A percentile compares a stretch with the other conserved stretches of the same genome.
phyloP scores from a whole-genome alignment of 2,888 invertebrate genomes.

The Zele albiditarsus region DNA sequence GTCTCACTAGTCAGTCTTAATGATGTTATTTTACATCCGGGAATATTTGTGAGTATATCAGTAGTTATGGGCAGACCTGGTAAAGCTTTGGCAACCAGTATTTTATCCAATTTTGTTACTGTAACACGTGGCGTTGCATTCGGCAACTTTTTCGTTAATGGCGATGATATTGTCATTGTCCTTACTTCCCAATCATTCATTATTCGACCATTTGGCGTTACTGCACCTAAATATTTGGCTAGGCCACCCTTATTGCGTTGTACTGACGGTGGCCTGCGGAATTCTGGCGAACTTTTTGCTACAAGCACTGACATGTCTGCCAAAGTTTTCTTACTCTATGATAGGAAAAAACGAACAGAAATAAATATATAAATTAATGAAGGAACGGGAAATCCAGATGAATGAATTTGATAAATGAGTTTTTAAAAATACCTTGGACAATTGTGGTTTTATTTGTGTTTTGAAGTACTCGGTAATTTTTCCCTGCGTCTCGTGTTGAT shows the following conservation, averaged over 20 bases:
- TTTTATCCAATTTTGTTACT: conserved; percentile 75
- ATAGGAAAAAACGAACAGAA: not conserved
- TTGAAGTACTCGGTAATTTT: conserved; percentile 91
- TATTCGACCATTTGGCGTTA: conserved; percentile 56
- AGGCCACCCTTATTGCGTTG: conserved; percentile 68
- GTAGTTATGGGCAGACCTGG: conserved; percentile 70
- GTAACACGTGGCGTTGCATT: conserved; percentile 75
- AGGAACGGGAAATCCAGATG: not conserved
- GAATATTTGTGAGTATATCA: conserved; percentile 62
- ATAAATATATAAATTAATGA: not conserved
- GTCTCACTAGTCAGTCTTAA: conserved; percentile 63
- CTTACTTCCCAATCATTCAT: conserved; percentile 65
- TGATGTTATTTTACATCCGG: conserved; percentile 64
- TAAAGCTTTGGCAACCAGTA: conserved; percentile 75
- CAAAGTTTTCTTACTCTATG: conserved; percentile 56
- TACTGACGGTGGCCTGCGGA: conserved; percentile 68
- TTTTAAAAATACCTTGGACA: conserved; percentile 56
- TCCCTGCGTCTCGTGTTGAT: conserved; percentile 76
- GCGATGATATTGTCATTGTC: conserved; percentile 64
- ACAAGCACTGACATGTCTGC: conserved; percentile 66
- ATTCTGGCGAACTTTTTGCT: conserved; percentile 67
- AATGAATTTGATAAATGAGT: not conserved
- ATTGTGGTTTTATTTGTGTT: conserved; percentile 84
- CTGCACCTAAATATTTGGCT: conserved; percentile 64
- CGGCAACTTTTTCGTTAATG: conserved; percentile 72